A percentile compares a stretch with the other conserved stretches of the same genome.
Conservation (phyloP, 1,140 invertebrate genomes). For the Apis dorsata region DNA sequence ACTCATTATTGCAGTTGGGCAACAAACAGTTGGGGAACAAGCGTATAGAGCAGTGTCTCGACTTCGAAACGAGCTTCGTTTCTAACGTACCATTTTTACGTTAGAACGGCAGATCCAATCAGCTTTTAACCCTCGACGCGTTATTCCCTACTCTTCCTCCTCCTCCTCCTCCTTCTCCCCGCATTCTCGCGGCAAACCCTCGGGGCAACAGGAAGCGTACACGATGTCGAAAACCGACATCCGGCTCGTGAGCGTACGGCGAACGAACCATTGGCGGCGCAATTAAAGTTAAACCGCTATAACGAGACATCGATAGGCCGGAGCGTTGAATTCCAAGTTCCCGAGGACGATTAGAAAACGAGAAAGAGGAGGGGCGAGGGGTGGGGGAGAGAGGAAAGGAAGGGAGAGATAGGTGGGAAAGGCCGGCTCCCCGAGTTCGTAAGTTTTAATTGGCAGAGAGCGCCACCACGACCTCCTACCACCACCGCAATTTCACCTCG, state of each 20-base stretch:
- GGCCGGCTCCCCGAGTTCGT: constrained; percentile 56
- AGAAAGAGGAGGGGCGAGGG: constrained; percentile 29
- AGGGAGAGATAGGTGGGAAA: constrained; percentile 51
- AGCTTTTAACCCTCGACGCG: too few relatives aligned
- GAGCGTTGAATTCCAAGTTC: constrained; percentile 37
- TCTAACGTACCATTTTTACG: too few relatives aligned
- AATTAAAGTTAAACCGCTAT: constrained; percentile 66
- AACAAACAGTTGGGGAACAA: too few relatives aligned
- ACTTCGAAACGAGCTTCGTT: too few relatives aligned
- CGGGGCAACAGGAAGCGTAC: too few relatives aligned
- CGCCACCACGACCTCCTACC: constrained; percentile 38
- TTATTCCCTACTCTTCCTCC: too few relatives aligned
- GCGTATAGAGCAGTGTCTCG: too few relatives aligned
- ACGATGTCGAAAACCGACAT: neutral
- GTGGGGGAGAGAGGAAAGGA: constrained; percentile 15
- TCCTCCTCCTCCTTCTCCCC: too few relatives aligned
- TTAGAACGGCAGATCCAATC: too few relatives aligned
- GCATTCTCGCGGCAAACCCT: too few relatives aligned
- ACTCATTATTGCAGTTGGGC: too few relatives aligned
- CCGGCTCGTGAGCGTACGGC: constrained; percentile 18
- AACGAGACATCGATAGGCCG: constrained; percentile 59
- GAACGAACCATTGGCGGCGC: constrained; percentile 5
- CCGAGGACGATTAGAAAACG: constrained; percentile 49
- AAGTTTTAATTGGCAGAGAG: constrained; percentile 71
- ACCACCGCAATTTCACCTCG: constrained; percentile 34